phyloP scores from a whole-genome alignment of 2,113 vertebrate genomes.

The Eira barbara region DNA sequence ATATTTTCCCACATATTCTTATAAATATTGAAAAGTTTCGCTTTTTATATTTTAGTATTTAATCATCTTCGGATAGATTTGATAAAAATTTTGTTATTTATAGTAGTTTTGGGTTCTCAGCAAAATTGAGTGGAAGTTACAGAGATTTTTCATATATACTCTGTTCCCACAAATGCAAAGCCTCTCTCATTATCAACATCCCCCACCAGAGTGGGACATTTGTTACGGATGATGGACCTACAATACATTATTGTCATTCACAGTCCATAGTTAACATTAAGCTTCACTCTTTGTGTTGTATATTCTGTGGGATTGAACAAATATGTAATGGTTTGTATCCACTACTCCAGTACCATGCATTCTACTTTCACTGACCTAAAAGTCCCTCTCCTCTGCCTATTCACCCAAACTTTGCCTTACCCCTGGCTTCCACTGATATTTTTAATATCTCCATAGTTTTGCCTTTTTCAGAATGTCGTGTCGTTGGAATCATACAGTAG shows the following conservation, averaged over 20 bases:
- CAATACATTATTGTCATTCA: not conserved
- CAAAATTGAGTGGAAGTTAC: not conserved
- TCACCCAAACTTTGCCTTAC: not conserved
- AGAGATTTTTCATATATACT: not conserved
- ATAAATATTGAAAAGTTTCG: not conserved
- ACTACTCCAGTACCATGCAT: not conserved
- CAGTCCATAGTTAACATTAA: not conserved
- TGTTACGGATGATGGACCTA: not conserved
- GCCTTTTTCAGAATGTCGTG: not conserved
- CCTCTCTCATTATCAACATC: not conserved
- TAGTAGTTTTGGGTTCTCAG: not conserved
- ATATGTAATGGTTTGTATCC: not conserved
- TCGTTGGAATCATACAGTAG: not conserved
- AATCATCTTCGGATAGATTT: not conserved
- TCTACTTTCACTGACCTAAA: not conserved
- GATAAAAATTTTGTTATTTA: not conserved
- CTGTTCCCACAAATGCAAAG: not conserved
- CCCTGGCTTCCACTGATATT: not conserved
- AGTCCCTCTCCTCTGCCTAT: not conserved
- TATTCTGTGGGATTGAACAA: not conserved
- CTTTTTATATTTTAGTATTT: not conserved
- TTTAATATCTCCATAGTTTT: not conserved
- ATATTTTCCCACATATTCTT: not conserved
- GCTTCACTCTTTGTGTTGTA: not conserved
- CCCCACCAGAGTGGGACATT: not conserved